A percentile compares a stretch with the other conserved stretches of the same genome.
Conservation (phyloP, 2,113 vertebrate genomes). For the Laticauda colubrina region DNA sequence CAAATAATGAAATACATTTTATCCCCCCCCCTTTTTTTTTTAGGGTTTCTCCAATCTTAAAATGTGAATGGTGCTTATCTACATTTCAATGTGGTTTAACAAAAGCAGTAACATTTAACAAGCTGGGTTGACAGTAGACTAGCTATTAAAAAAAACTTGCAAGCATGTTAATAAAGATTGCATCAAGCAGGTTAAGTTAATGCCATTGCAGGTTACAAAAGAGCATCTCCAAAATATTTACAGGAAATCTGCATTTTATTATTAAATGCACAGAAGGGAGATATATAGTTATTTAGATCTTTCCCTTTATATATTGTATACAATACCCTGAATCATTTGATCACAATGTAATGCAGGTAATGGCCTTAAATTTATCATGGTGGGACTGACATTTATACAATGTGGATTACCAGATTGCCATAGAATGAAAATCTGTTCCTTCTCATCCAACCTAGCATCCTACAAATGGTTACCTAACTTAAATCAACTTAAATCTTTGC, state of each 20-base stretch:
- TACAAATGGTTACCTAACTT: neutral
- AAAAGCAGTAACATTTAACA: slow-evolving; percentile 44
- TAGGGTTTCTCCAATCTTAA: slow-evolving; percentile 17
- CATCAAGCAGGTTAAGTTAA: slow-evolving; percentile 19
- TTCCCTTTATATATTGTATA: neutral
- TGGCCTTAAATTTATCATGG: neutral
- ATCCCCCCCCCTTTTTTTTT: neutral
- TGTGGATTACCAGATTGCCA: neutral
- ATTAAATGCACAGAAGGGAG: neutral
- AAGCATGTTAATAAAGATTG: slow-evolving; percentile 24
- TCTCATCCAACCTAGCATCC: neutral
- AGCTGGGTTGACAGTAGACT: slow-evolving; percentile 9
- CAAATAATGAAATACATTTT: slow-evolving; percentile 41
- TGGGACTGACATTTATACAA: neutral
- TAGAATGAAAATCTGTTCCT: neutral
- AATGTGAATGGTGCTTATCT: slow-evolving; percentile 30
- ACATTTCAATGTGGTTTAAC: slow-evolving; percentile 10
- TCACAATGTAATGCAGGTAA: accelerated
- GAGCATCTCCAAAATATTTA: neutral
- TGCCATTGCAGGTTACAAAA: slow-evolving; percentile 14
- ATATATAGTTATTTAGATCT: neutral
- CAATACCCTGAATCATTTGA: neutral
- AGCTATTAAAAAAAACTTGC: neutral
- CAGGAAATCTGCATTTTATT: neutral
- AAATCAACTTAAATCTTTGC: neutral